These are phyloP conservation scores for Pristionchus entomophagus DNA, from an alignment of 2,888 invertebrate species.

Conservation along the genomic window DNA sequence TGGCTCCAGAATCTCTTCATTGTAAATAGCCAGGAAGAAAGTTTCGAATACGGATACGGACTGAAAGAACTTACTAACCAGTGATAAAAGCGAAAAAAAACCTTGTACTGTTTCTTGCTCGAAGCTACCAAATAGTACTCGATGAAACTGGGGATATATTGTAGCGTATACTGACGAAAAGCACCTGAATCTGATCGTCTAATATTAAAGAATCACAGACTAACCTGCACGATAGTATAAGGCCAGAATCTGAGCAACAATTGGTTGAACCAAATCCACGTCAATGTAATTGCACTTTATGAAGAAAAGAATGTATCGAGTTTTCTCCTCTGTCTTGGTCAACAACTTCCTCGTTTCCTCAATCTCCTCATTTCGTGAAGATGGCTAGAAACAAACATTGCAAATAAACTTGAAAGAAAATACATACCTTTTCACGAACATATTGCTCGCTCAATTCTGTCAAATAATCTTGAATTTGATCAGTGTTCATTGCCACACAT, in stretches of 20 bases:
- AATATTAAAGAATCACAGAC: not conserved
- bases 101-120: constrained; percentile 67
- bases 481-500: constrained; percentile 30
- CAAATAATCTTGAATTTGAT: constrained; percentile 42
- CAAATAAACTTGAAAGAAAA: not conserved
- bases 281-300: constrained; percentile 71
- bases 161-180: constrained; percentile 68
- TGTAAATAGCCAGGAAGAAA: constrained; percentile 74
- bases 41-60: constrained; percentile 70
- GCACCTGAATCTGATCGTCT: constrained; percentile 60
- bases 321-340: constrained; percentile 42
- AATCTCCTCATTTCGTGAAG: constrained; percentile 22
- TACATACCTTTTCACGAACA: constrained; percentile 31
- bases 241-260: constrained; percentile 72
- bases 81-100: not conserved
- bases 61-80: not conserved
- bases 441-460: constrained; percentile 20
- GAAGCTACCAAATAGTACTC: constrained; percentile 65
- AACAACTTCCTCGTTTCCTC: constrained; percentile 30
- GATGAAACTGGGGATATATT: constrained; percentile 69
- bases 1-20: constrained; percentile 74
- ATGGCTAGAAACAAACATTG: not conserved
- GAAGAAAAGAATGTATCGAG: constrained; percentile 56
- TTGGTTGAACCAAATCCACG: constrained; percentile 67
- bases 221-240: constrained; percentile 72